These are phyloP conservation scores for Julus scandinavius DNA, from an alignment of 2,888 invertebrate species.

Conservation along the genomic window DNA sequence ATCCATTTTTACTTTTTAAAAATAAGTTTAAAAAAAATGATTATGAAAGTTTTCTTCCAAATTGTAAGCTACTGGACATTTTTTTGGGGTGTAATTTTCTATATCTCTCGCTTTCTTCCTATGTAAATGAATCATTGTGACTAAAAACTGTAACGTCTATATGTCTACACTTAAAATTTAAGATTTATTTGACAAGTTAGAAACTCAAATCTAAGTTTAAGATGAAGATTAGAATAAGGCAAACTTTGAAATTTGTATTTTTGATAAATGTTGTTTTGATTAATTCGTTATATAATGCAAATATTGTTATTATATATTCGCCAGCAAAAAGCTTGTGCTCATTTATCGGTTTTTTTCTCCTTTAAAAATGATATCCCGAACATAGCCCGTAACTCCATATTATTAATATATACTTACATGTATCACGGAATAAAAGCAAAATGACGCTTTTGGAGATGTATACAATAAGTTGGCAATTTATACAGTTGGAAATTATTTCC, in stretches of 20 bases:
- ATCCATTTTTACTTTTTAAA: neutral
- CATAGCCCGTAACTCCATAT: too few species aligned
- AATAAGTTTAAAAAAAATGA: neutral
- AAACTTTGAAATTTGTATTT: neutral
- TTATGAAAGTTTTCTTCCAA: neutral
- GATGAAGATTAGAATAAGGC: neutral
- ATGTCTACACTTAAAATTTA: neutral
- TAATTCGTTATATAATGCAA: neutral
- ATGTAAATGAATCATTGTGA: slow-evolving; percentile 23
- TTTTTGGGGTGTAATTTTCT: neutral
- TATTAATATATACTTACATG: too few species aligned
- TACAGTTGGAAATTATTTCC: too few species aligned
- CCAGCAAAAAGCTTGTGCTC: too few species aligned
- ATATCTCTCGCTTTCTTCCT: neutral
- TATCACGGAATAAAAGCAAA: too few species aligned
- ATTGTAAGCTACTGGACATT: neutral
- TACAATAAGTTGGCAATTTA: too few species aligned
- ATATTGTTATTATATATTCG: neutral
- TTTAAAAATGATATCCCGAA: too few species aligned
- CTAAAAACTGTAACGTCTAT: neutral
- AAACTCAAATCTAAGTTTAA: neutral
- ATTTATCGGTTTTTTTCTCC: too few species aligned
- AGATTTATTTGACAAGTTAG: neutral
- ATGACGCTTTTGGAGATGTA: too few species aligned
- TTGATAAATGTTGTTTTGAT: neutral